Evolutionary conservation across 2,888 invertebrate genomes (phyloP).

Genomic region (Clusia tigrina): DNA sequence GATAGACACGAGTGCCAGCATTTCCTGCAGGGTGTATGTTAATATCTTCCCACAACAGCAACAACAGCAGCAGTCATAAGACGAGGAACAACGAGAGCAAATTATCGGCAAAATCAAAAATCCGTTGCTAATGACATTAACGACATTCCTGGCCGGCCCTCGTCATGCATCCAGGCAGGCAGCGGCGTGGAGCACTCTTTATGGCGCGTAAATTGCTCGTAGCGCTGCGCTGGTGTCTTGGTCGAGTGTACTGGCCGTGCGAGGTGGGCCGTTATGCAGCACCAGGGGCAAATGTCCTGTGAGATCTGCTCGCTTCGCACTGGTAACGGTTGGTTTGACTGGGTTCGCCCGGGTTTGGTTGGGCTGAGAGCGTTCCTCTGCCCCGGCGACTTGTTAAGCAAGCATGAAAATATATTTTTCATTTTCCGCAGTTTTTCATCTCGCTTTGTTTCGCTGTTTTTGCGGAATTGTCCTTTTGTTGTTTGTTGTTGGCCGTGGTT

Average conservation of each 20-base stretch:
- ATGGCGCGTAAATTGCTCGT: neutral
- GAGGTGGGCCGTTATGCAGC: neutral
- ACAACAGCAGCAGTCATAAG: neutral
- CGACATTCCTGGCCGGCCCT: neutral
- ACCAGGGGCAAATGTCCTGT: neutral
- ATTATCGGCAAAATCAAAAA: slow-evolving; percentile 6
- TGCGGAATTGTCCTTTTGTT: slow-evolving; percentile 1
- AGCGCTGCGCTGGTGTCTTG: neutral
- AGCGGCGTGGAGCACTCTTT: neutral
- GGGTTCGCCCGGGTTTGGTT: neutral
- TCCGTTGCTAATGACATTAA: slow-evolving; percentile 13
- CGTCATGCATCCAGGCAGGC: neutral
- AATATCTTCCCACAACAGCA: neutral
- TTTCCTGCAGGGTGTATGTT: too few relatives aligned
- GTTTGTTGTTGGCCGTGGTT: slow-evolving; percentile 11
- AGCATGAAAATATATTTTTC: slow-evolving; percentile 16
- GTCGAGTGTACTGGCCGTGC: neutral
- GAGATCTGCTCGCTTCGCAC: neutral
- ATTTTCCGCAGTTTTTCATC: neutral
- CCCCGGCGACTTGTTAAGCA: slow-evolving; percentile 12
- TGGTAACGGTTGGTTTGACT: neutral
- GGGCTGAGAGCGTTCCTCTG: neutral
- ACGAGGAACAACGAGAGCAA: neutral
- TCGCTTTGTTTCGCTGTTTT: neutral
- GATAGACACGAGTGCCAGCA: too few relatives aligned